A percentile compares a stretch with the other conserved stretches of the same genome.
Evolutionary conservation across 2,888 invertebrate genomes (phyloP).

Genomic region (Cryptus viduatorius): DNA sequence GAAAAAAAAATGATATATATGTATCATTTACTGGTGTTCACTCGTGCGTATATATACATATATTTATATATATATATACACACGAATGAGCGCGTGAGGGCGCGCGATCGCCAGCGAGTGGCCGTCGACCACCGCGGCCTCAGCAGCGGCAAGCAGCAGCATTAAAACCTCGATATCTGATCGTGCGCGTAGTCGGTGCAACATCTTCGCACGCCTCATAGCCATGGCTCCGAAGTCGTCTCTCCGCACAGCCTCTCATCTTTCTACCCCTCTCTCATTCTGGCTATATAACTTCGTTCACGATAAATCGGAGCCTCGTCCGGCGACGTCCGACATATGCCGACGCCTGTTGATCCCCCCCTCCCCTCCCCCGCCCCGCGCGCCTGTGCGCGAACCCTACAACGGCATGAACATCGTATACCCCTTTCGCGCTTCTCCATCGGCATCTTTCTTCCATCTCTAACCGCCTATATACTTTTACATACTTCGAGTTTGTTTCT

Average conservation of each 20-base stretch:
- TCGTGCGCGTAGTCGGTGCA: slow-evolving; percentile 68
- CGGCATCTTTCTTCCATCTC: background rate
- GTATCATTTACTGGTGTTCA: too few relatives aligned
- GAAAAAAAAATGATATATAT: too few relatives aligned
- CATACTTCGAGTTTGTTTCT: background rate
- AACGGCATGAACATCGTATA: slow-evolving; percentile 54
- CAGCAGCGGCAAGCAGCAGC: slow-evolving; percentile 55
- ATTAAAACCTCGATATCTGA: slow-evolving; percentile 69
- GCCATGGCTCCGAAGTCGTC: slow-evolving; percentile 23
- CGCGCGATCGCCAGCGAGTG: slow-evolving; percentile 63
- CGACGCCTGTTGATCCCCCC: slow-evolving; percentile 79
- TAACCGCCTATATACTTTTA: background rate
- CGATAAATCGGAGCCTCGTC: slow-evolving; percentile 72
- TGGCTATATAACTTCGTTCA: slow-evolving; percentile 43
- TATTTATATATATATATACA: background rate
- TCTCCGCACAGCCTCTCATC: slow-evolving; percentile 57
- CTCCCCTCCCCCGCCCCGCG: slow-evolving; percentile 3
- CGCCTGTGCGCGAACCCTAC: slow-evolving; percentile 8
- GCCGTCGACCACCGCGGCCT: slow-evolving; percentile 13
- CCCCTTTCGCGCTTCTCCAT: slow-evolving; percentile 25
- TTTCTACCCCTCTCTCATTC: slow-evolving; percentile 43
- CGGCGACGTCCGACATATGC: slow-evolving; percentile 72
- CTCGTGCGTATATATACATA: too few relatives aligned
- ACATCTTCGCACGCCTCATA: slow-evolving; percentile 66
- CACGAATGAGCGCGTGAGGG: slow-evolving; percentile 51